Conservation (phyloP, 92 coral and sea anemone species). For the Ricordea florida region DNA sequence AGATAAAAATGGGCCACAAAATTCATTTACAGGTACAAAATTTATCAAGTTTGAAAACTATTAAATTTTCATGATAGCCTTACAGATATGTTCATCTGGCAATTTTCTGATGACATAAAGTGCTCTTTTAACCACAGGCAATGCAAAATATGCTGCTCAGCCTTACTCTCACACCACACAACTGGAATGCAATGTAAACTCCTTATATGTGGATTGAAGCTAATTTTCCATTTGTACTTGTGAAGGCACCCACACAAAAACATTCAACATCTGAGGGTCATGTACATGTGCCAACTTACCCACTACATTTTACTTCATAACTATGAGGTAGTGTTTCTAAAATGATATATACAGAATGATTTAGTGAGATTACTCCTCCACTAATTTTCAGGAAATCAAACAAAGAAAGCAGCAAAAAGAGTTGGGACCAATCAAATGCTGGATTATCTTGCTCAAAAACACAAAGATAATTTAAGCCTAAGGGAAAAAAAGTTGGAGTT, state of each 20-base stretch:
- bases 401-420: no score
- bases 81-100: neutral
- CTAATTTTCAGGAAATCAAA: no score
- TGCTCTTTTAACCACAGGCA: neutral
- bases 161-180: no score
- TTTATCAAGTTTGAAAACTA: no score
- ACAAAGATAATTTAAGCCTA: neutral
- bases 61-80: neutral
- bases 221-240: no score
- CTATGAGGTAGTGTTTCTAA: neutral
- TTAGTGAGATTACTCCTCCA: no score
- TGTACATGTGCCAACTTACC: neutral
- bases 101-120: neutral
- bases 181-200: neutral
- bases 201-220: no score
- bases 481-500: constrained; percentile 6
- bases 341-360: neutral
- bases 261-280: neutral
- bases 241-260: neutral
- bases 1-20: neutral
- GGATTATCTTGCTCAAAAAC: no score
- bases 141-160: neutral
- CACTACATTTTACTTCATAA: neutral
- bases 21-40: neutral
- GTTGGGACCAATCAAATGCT: no score